Evolutionary conservation across 1,140 invertebrate species (phyloP).

Genomic region (Sminthurinus signatus): DNA sequence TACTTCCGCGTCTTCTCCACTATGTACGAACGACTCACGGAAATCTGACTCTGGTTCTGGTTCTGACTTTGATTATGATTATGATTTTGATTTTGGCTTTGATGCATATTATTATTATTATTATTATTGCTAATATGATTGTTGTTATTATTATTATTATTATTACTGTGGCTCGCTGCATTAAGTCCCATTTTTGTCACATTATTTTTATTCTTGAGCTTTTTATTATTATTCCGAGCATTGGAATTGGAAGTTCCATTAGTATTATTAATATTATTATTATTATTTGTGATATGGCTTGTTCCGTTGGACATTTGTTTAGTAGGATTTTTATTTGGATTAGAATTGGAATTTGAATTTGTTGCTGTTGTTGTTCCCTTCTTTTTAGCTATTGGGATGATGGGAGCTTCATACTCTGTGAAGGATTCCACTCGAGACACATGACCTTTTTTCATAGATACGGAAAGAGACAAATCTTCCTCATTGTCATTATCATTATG

Average conservation of each 20-base stretch:
- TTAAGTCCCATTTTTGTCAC: too few relatives aligned
- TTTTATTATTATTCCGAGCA: too few relatives aligned
- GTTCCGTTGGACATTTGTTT: too few relatives aligned
- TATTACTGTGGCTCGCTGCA: too few relatives aligned
- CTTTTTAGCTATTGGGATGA: slow-evolving; percentile 29
- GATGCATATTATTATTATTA: too few relatives aligned
- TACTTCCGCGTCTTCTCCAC: slow-evolving; percentile 3
- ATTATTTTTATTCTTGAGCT: too few relatives aligned
- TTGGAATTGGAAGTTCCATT: background rate
- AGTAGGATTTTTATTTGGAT: background rate
- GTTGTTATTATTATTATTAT: background rate
- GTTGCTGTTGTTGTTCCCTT: background rate
- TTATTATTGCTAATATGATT: too few relatives aligned
- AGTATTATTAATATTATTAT: background rate
- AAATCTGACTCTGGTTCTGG: too few relatives aligned
- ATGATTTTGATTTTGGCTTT: too few relatives aligned
- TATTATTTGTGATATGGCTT: too few relatives aligned
- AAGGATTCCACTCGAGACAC: slow-evolving; percentile 30
- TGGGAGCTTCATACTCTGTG: slow-evolving; percentile 34
- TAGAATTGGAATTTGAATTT: background rate
- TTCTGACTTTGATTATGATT: too few relatives aligned
- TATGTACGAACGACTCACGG: slow-evolving; percentile 45
- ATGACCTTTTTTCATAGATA: background rate
- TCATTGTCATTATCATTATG: background rate
- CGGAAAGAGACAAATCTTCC: background rate